Percentiles rank a stretch among this genome's conserved stretches.
These are phyloP conservation scores for Agrilus biguttatus DNA, from an alignment of 2,888 invertebrate species.

Conservation along the genomic window DNA sequence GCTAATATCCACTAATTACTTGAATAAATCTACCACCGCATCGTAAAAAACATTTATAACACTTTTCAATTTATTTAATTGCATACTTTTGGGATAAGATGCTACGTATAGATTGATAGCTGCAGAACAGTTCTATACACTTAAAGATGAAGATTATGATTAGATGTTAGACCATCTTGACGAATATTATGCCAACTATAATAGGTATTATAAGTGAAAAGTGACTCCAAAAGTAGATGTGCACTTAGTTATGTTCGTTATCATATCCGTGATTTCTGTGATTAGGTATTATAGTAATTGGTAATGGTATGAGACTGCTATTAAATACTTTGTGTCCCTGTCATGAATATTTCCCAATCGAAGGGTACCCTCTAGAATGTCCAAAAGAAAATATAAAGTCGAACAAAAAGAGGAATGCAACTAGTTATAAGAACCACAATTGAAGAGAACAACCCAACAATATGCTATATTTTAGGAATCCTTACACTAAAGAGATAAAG, in stretches of 20 bases:
- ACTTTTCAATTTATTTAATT: no score
- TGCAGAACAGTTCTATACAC: constrained; percentile 30
- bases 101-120: no score
- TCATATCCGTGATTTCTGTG: constrained; percentile 70
- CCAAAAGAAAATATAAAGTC: constrained; percentile 38
- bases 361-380: constrained; percentile 35
- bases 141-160: constrained; percentile 88
- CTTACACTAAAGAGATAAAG: constrained; percentile 76
- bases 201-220: constrained; percentile 74
- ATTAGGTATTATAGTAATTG: constrained; percentile 72
- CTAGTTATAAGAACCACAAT: constrained; percentile 66
- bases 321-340: constrained; percentile 72
- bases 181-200: constrained; percentile 82
- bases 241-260: constrained; percentile 69
- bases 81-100: no score
- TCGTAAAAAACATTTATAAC: no score
- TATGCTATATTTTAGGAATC: constrained; percentile 62
- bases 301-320: constrained; percentile 70
- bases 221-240: constrained; percentile 88
- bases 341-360: constrained; percentile 54
- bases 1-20: no score
- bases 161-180: constrained; percentile 94
- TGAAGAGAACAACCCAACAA: constrained; percentile 73
- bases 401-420: constrained; percentile 65
- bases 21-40: no score